Evolutionary conservation across 2,797 vertebrate species (phyloP), one percentile per base, ranked within the genome.

Genomic region (Periparus ater): DNA sequence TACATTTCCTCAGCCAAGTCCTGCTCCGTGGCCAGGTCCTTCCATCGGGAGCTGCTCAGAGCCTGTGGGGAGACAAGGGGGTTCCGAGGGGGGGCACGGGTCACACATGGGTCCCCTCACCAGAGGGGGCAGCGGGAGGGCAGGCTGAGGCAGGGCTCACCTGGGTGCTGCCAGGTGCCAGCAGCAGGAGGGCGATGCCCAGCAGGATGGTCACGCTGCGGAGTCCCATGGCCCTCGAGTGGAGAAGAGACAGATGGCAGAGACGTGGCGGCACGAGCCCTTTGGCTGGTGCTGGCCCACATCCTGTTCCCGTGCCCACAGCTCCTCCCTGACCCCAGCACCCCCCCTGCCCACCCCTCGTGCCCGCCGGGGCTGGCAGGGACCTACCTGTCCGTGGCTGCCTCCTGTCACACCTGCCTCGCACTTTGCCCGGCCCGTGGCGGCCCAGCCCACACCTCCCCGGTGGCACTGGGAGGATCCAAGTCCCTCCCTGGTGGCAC

Each of bases 21-120:
- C 81, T 40, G 48, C 42, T 71, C 57, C 0, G 0, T 1, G 4
- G 17, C 29, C 25, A 6, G 10, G 14, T 81, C 34, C 47, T 68
- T 68, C 25, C 2, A 9, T 23, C 7, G 0, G 2, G 44, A 5
- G 30, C 40, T 3, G 1, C 70, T 47, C 11, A 12, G 45, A 53
- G 71, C 86, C 96, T 96, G 77, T 2, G 4, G 53, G 34, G 36
- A 79, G 55, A 82, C 21, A 57, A 11, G 5, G 23, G 27, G 23
- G 21, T 36, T 36, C 38, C 9, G 0, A 5, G 18, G 42, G 7
- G 26, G 14, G 44, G 4, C 26, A 32, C 2, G 0, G 19, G 22
- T 58, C 27, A 51, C 0, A 0, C 1, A 0, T 1, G 17, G 18
- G 26, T 53, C 11, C 34, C 1, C 48, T 36, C 1, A 1, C 13